These are phyloP conservation scores for Dolichoris vasculosae DNA, from an alignment of 1,140 invertebrate genomes.

Conservation along the genomic window DNA sequence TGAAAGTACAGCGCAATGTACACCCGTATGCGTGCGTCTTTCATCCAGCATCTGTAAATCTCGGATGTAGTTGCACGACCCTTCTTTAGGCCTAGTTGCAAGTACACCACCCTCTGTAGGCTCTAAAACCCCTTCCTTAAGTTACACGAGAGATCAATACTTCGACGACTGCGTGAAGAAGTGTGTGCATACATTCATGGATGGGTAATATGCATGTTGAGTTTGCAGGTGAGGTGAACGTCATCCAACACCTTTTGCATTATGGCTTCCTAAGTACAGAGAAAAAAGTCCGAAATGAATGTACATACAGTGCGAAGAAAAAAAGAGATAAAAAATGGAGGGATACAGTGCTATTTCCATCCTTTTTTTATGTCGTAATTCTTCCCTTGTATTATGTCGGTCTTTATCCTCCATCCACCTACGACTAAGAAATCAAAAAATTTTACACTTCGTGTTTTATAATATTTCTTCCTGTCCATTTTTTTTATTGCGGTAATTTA, in stretches of 20 bases:
- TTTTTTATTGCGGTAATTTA: neutral
- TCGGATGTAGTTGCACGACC: conserved; percentile 6
- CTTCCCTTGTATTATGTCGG: neutral
- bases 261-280: conserved; percentile 43
- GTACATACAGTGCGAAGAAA: neutral
- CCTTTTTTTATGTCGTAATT: neutral
- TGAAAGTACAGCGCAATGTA: neutral
- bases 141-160: conserved; percentile 33
- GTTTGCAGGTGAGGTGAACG: conserved; percentile 18
- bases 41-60: conserved; percentile 26
- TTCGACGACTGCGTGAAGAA: conserved; percentile 29
- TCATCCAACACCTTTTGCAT: conserved; percentile 47
- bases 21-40: conserved; percentile 45
- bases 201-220: too few relatives aligned
- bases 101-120: neutral
- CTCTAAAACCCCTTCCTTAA: neutral
- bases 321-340: neutral
- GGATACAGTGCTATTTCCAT: neutral
- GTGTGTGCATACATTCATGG: too few relatives aligned
- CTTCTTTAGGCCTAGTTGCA: neutral
- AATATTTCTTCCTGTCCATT: neutral
- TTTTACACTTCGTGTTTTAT: neutral
- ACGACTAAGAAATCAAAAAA: neutral
- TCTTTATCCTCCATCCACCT: neutral
- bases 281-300: neutral